Evolutionary conservation across 2,888 invertebrate genomes (phyloP).

Genomic region (Blera fallax): DNA sequence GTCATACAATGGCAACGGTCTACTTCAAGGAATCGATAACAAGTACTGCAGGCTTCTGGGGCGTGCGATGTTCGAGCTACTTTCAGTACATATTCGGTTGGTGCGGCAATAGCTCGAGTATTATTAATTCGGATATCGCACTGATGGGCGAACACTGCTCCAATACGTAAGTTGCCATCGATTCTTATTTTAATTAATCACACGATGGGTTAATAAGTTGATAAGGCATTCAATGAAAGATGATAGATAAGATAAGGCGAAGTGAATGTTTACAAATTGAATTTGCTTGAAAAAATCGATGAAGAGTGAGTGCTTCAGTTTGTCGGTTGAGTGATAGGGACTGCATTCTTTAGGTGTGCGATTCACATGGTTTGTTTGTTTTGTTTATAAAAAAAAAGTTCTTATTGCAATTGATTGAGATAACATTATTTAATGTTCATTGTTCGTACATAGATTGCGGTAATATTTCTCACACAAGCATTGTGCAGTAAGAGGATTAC

Average conservation of each 20-base stretch:
- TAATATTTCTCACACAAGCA: neutral
- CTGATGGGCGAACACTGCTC: constrained; percentile 75
- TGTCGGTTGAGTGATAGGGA: neutral
- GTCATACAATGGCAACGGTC: constrained; percentile 75
- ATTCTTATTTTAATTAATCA: neutral
- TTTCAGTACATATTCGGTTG: constrained; percentile 76
- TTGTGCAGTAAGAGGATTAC: neutral
- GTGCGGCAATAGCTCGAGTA: constrained; percentile 71
- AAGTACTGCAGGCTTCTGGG: constrained; percentile 74
- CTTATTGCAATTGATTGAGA: too few relatives aligned
- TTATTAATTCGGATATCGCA: constrained; percentile 70
- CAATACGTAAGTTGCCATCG: constrained; percentile 68
- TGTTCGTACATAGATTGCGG: too few relatives aligned
- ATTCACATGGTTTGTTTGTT: neutral
- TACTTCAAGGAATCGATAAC: constrained; percentile 75
- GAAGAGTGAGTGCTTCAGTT: neutral
- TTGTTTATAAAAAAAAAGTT: neutral
- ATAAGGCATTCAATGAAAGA: neutral
- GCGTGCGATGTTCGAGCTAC: constrained; percentile 74
- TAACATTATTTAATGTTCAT: too few relatives aligned
- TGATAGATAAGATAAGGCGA: neutral
- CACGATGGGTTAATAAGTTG: neutral
- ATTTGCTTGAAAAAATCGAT: constrained; percentile 7
- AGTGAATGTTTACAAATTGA: neutral
- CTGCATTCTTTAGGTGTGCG: neutral